Percentiles rank a stretch among this genome's conserved stretches.
Evolutionary conservation across 2,888 invertebrate species (phyloP).

Genomic region (Ornithoptera priamus): DNA sequence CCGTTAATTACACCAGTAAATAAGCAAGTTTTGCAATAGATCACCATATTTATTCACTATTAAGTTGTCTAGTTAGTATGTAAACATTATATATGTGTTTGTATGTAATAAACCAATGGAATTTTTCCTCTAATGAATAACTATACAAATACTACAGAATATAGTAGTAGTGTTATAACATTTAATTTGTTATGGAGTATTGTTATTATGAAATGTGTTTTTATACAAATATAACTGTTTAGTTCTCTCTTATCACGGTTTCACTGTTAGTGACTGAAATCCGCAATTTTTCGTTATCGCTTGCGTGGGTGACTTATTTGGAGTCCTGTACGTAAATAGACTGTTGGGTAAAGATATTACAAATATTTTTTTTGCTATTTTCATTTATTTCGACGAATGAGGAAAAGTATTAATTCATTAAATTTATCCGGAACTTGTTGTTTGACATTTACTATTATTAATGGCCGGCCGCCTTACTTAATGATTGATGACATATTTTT

Average conservation of each 20-base stretch:
- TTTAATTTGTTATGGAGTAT: background rate
- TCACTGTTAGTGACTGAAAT: background rate
- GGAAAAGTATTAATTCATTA: no score
- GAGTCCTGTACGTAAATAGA: background rate
- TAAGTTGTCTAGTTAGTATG: background rate
- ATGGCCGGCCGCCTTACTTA: no score
- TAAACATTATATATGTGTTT: no score
- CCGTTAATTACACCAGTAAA: constrained; percentile 12
- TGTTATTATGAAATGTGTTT: background rate
- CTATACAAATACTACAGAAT: no score
- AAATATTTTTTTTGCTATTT: no score
- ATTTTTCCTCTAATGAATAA: no score
- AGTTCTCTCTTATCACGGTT: background rate
- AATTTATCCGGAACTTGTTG: no score
- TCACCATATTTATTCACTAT: background rate
- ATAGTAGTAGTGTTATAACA: no score
- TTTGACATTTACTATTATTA: no score
- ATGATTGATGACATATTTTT: no score
- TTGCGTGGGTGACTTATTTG: background rate
- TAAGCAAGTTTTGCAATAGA: constrained; percentile 14
- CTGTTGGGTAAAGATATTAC: background rate
- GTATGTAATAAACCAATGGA: no score
- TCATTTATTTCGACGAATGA: no score
- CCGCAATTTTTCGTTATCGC: background rate
- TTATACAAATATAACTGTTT: background rate